Evolutionary conservation across 2,113 vertebrate genomes (phyloP).

Genomic region (Etheostoma spectabile): DNA sequence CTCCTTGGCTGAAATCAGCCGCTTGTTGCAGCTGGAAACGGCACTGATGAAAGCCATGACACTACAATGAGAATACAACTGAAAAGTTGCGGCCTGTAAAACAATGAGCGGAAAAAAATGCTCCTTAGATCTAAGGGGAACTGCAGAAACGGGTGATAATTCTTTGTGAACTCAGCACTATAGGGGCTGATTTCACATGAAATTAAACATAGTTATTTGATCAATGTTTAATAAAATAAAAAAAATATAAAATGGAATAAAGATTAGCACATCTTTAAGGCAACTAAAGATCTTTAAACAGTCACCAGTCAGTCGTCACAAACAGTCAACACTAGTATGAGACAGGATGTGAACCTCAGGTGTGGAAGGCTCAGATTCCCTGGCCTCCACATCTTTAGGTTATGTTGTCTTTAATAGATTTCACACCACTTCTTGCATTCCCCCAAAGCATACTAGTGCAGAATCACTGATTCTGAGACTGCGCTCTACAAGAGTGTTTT

Average conservation of each 20-base stretch:
- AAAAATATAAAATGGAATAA: not conserved
- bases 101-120: not conserved
- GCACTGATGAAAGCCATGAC: not conserved
- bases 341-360: not conserved
- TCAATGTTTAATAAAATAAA: not conserved
- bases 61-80: not conserved
- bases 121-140: not conserved
- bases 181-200: not conserved
- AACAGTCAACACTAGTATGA: not conserved
- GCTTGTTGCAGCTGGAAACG: not conserved
- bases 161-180: not conserved
- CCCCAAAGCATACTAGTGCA: not conserved
- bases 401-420: not conserved
- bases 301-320: too few relatives aligned
- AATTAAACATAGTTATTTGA: not conserved
- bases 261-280: not conserved
- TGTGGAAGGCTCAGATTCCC: not conserved
- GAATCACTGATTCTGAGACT: not conserved
- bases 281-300: not conserved
- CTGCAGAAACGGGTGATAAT: not conserved
- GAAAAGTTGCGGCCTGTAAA: not conserved
- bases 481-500: too few relatives aligned
- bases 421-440: not conserved
- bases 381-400: not conserved
- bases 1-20: not conserved